Base-by-base conservation (phyloP, 2,888 invertebrate genomes). In the Tanytarsus gracilentus region DNA sequence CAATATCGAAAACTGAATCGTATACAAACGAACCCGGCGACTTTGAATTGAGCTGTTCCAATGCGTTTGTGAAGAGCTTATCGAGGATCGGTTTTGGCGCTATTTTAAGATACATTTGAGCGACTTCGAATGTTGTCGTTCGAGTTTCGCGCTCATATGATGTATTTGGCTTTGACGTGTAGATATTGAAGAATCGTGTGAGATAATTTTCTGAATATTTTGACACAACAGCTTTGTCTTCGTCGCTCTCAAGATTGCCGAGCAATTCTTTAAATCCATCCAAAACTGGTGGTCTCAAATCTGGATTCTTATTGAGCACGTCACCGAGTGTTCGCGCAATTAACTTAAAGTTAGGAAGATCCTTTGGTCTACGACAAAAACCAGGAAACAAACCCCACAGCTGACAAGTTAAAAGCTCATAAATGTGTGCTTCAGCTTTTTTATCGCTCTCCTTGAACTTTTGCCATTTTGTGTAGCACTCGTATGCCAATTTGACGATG, bases 341-440 rank as follows among this genome's bases (percentile, higher is more conserved):
- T 1, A 78, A 72, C 67, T 83, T 83, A 65, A 91, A 87, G 68
- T 78, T 85, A 0, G 79, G 78, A 26, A 81, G 80, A 74, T 92
- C 92, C 1, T 75, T 80, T 0, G 96, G 90, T 55, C 79, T 76
- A 61, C 85, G 87, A 68, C 94, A 95, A 72, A 96, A 95, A 63
- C 89, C 88, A 0, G 96, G 95, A 49, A 98, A 76, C 44, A 97
- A 72, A 3, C 91, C 84, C 97, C 97, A 98, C 29, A 97, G 76
- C 73, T 97, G 95, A 52, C 84, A 80, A 68, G 85, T 84, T 0
- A 91, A 72, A 29, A 90, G 73, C 65, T 89, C 86, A 67, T 86
- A 89, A 25, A 86, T 85, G 65, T 90, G 86, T 0, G 86, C 80
- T 51, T 68, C 65, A 0, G 68, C 61, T 0, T 63, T 62, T 30